Evolutionary conservation across 2,888 invertebrate species (phyloP).

Genomic region (Dynastes maya): DNA sequence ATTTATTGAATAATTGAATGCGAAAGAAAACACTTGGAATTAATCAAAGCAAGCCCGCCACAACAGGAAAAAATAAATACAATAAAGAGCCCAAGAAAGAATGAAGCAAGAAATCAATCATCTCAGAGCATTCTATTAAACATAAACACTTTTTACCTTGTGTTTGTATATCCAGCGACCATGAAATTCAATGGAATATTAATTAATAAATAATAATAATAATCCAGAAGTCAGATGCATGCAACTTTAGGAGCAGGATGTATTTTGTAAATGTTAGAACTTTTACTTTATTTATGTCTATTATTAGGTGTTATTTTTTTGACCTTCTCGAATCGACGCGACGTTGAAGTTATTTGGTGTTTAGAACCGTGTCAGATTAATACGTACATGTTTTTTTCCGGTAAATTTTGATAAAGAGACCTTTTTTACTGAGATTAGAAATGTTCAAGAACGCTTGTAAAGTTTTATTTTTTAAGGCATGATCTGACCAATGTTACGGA

Average conservation of each 20-base stretch:
- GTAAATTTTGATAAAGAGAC: too few species aligned
- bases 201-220: not conserved
- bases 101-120: not conserved
- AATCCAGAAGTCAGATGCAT: not conserved
- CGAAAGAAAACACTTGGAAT: not conserved
- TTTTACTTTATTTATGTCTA: not conserved
- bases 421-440: too few species aligned
- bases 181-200: slow-evolving; percentile 2
- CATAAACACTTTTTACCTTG: not conserved
- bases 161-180: not conserved
- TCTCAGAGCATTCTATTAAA: not conserved
- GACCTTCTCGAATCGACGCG: too few species aligned
- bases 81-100: not conserved
- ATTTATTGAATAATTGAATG: not conserved
- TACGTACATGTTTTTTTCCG: too few species aligned
- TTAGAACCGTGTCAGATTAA: too few species aligned
- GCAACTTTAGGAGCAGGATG: not conserved
- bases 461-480: too few species aligned
- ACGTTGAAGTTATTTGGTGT: too few species aligned
- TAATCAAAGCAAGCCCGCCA: not conserved
- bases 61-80: too few species aligned
- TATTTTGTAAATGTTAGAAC: not conserved
- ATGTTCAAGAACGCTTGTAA: too few species aligned
- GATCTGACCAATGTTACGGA: too few species aligned
- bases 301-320: not conserved